phyloP scores from a whole-genome alignment of 1,140 invertebrate species.

The Ips typographus region DNA sequence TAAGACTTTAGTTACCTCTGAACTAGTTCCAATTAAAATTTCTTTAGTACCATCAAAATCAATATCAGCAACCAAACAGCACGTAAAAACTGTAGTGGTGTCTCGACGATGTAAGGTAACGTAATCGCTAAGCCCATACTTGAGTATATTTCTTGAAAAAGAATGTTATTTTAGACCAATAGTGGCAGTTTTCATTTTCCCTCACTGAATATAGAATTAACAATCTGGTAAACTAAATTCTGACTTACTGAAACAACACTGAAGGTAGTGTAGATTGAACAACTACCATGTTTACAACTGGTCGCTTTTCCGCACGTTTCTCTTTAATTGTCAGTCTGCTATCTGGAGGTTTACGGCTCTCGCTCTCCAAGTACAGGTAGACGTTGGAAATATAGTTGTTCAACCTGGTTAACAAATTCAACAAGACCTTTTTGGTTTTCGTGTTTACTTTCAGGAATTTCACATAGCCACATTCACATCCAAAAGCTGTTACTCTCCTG shows the following conservation, averaged over 20 bases:
- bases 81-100: slow-evolving; percentile 60
- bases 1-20: slow-evolving; percentile 51
- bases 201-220: no score
- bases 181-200: no score
- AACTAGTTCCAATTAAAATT: slow-evolving; percentile 72
- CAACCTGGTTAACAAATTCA: slow-evolving; percentile 58
- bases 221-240: no score
- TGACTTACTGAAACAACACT: slow-evolving; percentile 61
- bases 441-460: slow-evolving; percentile 58
- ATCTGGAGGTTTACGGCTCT: slow-evolving; percentile 31
- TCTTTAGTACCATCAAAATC: slow-evolving; percentile 74
- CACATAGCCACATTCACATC: slow-evolving; percentile 66
- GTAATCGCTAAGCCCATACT: slow-evolving; percentile 58
- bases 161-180: background rate
- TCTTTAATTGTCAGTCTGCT: background rate
- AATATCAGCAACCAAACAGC: slow-evolving; percentile 66
- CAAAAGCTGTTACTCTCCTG: slow-evolving; percentile 62
- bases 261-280: slow-evolving; percentile 60
- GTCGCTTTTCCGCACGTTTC: slow-evolving; percentile 16
- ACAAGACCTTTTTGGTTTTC: slow-evolving; percentile 54
- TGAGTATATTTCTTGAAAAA: slow-evolving; percentile 60
- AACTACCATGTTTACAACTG: slow-evolving; percentile 59
- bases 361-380: slow-evolving; percentile 55
- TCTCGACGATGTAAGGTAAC: slow-evolving; percentile 58
- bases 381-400: slow-evolving; percentile 63